phyloP scores from a whole-genome alignment of 1,140 invertebrate genomes.

The Drosophila lowei region DNA sequence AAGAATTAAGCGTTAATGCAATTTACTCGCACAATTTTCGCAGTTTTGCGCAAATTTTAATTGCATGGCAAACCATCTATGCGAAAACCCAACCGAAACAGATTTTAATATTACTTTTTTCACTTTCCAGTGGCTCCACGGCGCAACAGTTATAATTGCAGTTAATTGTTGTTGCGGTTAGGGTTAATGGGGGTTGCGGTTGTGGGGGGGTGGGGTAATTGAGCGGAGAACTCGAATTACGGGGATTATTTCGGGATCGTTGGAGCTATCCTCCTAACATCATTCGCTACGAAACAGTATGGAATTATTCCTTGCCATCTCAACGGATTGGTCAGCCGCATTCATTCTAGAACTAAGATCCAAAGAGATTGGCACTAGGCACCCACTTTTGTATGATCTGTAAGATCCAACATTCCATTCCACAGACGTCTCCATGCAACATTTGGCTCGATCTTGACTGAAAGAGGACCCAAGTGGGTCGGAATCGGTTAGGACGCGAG shows the following conservation, averaged over 20 bases:
- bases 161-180: slow-evolving; percentile 22
- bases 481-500: slow-evolving; percentile 15
- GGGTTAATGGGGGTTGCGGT: not conserved
- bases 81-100: slow-evolving; percentile 31
- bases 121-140: not conserved
- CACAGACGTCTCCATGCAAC: no score
- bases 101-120: slow-evolving; percentile 42
- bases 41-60: slow-evolving; percentile 59
- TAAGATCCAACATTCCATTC: no score
- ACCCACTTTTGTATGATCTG: no score
- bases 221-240: slow-evolving; percentile 1
- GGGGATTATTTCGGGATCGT: not conserved
- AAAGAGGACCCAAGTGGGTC: slow-evolving; percentile 17
- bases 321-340: no score
- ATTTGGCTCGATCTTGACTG: slow-evolving; percentile 42
- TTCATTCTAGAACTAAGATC: no score
- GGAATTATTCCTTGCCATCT: no score
- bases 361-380: no score
- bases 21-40: slow-evolving; percentile 42
- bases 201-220: slow-evolving; percentile 4
- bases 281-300: no score
- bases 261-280: no score
- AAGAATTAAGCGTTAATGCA: slow-evolving; percentile 74
- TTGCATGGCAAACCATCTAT: slow-evolving; percentile 64
- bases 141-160: slow-evolving; percentile 25